A percentile compares a stretch with the other conserved stretches of the same genome.
Evolutionary conservation across 2,113 vertebrate species (phyloP).

Genomic region (Helogale parvula): DNA sequence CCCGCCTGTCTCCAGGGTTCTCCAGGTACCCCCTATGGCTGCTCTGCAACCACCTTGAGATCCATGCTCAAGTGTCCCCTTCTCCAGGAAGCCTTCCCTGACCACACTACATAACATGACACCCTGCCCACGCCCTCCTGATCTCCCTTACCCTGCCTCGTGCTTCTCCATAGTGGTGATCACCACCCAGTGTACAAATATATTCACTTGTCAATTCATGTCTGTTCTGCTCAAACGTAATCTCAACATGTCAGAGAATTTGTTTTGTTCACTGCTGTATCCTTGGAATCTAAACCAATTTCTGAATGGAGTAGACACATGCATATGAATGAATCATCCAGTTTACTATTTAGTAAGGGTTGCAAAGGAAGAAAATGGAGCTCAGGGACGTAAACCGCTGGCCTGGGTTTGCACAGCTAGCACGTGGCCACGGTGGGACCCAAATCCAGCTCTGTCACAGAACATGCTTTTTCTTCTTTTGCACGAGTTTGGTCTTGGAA

Average conservation of each 20-base stretch:
- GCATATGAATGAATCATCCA: background rate
- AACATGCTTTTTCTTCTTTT: background rate
- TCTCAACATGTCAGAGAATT: background rate
- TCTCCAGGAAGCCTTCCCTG: background rate
- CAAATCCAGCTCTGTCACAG: background rate
- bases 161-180: background rate
- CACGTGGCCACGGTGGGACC: accelerated
- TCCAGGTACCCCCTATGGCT: background rate
- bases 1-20: background rate
- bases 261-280: background rate
- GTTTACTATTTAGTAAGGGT: background rate
- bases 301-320: background rate
- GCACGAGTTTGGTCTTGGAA: background rate
- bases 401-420: no score
- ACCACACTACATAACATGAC: background rate
- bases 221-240: background rate
- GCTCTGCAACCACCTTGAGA: background rate
- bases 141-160: no score
- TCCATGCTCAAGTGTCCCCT: background rate
- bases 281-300: background rate
- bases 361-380: background rate
- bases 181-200: background rate
- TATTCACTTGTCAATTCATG: background rate
- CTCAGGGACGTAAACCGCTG: background rate
- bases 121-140: accelerated